These are phyloP conservation scores for Protonemura montana DNA, from an alignment of 2,888 invertebrate species.

Conservation along the genomic window DNA sequence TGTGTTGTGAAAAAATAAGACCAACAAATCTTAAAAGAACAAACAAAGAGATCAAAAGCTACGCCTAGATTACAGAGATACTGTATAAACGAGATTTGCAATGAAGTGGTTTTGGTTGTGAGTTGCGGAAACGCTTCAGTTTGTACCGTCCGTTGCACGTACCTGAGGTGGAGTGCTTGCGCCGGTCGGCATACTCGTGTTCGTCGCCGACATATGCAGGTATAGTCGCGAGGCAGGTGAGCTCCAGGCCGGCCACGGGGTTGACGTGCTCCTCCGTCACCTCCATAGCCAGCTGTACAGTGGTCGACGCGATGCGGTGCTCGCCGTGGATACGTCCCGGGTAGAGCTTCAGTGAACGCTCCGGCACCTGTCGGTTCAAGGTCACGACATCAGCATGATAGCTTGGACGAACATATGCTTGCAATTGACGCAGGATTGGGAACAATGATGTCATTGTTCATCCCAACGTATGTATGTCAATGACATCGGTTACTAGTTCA, in stretches of 20 bases:
- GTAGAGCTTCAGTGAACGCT: constrained; percentile 38
- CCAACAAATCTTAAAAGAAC: too few species aligned
- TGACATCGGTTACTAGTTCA: too few species aligned
- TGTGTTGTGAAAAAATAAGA: too few species aligned
- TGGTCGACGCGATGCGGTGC: constrained; percentile 61
- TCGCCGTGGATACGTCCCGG: constrained; percentile 42
- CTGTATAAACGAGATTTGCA: too few species aligned
- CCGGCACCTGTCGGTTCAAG: constrained; percentile 39
- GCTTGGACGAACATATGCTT: background rate
- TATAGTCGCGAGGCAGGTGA: constrained; percentile 81
- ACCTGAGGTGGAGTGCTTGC: constrained; percentile 78
- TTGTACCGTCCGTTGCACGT: too few species aligned
- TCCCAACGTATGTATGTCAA: too few species aligned
- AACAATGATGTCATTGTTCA: too few species aligned
- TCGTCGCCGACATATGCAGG: constrained; percentile 71
- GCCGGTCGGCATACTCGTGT: constrained; percentile 77
- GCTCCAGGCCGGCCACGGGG: constrained; percentile 69
- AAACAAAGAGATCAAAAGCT: too few species aligned
- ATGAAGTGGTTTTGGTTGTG: too few species aligned
- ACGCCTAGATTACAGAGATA: too few species aligned
- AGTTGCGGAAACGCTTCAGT: constrained; percentile 42
- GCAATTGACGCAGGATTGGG: too few species aligned
- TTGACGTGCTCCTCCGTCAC: constrained; percentile 71
- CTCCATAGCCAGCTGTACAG: constrained; percentile 73
- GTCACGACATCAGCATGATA: background rate